A percentile compares a stretch with the other conserved stretches of the same genome.
These are phyloP conservation scores for Blastomussa wellsi DNA, from an alignment of 92 coral and sea anemone genomes.

Conservation along the genomic window DNA sequence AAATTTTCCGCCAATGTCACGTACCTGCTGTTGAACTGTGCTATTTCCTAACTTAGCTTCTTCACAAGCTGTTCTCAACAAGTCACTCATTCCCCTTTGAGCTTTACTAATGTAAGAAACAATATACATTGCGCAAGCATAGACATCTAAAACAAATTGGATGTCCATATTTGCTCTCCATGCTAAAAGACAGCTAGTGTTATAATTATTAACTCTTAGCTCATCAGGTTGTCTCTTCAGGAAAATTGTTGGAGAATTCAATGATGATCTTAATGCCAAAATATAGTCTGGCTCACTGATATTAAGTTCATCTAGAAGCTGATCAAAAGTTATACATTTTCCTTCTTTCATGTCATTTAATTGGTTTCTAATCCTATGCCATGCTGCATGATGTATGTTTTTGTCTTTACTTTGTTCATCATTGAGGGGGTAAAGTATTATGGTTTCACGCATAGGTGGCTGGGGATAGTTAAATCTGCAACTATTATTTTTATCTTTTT, in stretches of 20 bases:
- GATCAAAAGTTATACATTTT: slow-evolving; percentile 58
- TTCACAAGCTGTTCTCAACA: too few species aligned
- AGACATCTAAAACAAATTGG: too few species aligned
- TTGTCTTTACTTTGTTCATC: slow-evolving; percentile 22
- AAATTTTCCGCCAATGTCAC: slow-evolving; percentile 57
- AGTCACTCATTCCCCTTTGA: too few species aligned
- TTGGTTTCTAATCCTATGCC: slow-evolving; percentile 44
- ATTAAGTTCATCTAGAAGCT: slow-evolving; percentile 39
- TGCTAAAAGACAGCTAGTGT: slow-evolving; percentile 33
- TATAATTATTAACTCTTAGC: slow-evolving; percentile 22
- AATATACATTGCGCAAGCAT: too few species aligned
- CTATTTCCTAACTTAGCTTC: too few species aligned
- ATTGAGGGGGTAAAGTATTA: slow-evolving; percentile 60
- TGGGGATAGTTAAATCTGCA: slow-evolving; percentile 65
- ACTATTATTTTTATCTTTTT: slow-evolving; percentile 30
- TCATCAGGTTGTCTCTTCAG: slow-evolving; percentile 65
- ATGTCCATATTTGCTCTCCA: too few species aligned
- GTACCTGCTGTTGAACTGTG: slow-evolving; percentile 40
- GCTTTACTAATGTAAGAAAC: too few species aligned
- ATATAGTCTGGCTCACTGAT: slow-evolving; percentile 51
- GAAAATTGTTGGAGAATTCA: too few species aligned
- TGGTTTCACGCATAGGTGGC: too few species aligned
- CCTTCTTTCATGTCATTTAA: slow-evolving; percentile 59
- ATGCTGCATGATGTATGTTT: slow-evolving; percentile 34
- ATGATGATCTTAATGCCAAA: slow-evolving; percentile 58